Evolutionary conservation across 2,797 vertebrate genomes (phyloP), one percentile per base, ranked within the genome.

Genomic region (Chrosomus eos): DNA sequence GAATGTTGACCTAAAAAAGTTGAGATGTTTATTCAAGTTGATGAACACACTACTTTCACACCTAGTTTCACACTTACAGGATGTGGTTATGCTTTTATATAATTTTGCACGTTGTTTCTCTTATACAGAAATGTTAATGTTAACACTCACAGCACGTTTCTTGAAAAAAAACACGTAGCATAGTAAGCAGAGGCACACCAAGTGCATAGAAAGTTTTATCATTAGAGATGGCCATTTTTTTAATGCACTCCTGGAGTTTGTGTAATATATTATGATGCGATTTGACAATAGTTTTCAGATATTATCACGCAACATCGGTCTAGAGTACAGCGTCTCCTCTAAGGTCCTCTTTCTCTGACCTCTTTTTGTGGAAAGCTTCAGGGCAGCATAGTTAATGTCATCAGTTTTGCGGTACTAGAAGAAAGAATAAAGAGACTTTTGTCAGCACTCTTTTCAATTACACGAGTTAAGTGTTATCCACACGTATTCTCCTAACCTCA

Each of bases 291-390:
- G 0, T 11, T 38, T 40, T 58, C 33, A 77, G 14, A 19, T 78
- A 9, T 60, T 28, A n/a, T 78, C 36, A 2, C 23, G 9, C 38
- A 62, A 19, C 38, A 4, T 45, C 0, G 16, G 75, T 2, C 16
- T 58, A 43, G 31, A 58, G 31, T 43, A 58, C 23, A 14, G 10
- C 26, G 75, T 77, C n/a, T 64, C 36, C 18, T 78, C 36, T 11
- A 2, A 7, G 75, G n/a, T 78, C n/a, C 7, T 77, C 16, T 62
- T 78, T 19, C 58, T 78, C n/a, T 78, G 75, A 78, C 16, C 75
- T 78, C 55, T 78, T 78, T 78, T 78, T 19, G 9, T 21, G 38
- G 75, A 64, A 78, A 43, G 1, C n/a, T 78, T 62, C 75, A 78
- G n/a, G 18, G n/a, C 38, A 62, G 58, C 75, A 45, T 58, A 76